phyloP scores from a whole-genome alignment of 2,797 vertebrate genomes.

The Chaunax sp. region DNA sequence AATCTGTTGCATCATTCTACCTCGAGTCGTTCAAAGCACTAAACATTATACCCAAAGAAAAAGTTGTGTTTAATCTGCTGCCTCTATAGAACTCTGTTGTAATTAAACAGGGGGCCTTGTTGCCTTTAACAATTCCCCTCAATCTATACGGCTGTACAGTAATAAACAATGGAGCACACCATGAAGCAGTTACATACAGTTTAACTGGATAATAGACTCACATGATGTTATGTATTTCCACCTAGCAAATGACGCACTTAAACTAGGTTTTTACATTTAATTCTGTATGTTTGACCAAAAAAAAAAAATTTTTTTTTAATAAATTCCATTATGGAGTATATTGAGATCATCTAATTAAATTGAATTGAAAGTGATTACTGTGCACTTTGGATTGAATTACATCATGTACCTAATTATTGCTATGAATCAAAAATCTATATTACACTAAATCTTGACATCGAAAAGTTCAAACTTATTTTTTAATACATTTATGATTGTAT shows the following conservation, averaged over 20 bases:
- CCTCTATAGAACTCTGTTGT: constrained; percentile 1
- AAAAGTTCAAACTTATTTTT: constrained; percentile 29
- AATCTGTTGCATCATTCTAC: no score
- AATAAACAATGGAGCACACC: constrained; percentile 45
- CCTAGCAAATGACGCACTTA: constrained; percentile 39
- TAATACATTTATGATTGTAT: constrained; percentile 16
- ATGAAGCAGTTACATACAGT: constrained; percentile 42
- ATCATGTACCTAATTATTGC: constrained; percentile 32
- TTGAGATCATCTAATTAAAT: constrained; percentile 35
- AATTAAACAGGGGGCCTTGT: constrained; percentile 17
- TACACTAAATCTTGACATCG: constrained; percentile 27
- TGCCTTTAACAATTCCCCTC: constrained; percentile 23
- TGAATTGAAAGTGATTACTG: constrained; percentile 24
- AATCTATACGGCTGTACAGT: constrained; percentile 27
- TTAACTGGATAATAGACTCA: constrained; percentile 58
- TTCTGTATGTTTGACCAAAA: constrained; percentile 41
- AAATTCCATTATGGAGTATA: constrained; percentile 15
- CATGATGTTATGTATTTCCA: constrained; percentile 47
- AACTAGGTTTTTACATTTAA: constrained; percentile 41
- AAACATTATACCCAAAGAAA: not conserved
- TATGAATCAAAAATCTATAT: constrained; percentile 39
- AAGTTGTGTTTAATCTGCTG: constrained; percentile 24
- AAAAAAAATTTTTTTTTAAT: constrained; percentile 3
- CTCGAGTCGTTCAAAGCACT: constrained; percentile 7
- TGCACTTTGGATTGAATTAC: not conserved